phyloP scores from a whole-genome alignment of 2,113 vertebrate genomes.

The Gymnocephalus cernua region DNA sequence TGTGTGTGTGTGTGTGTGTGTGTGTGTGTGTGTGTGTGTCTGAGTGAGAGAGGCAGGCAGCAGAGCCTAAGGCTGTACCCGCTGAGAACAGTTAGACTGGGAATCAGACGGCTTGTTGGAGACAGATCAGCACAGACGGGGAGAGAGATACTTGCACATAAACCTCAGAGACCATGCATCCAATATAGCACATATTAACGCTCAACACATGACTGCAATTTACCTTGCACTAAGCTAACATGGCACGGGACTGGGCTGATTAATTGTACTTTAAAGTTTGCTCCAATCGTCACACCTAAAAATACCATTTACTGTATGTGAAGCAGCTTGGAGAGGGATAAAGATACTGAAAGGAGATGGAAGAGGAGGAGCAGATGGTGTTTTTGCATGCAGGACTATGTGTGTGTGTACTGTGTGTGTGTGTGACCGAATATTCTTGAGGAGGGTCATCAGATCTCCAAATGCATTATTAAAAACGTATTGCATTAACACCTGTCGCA shows the following conservation, averaged over 20 bases:
- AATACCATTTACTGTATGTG: slow-evolving; percentile 17
- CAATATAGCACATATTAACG: slow-evolving; percentile 24
- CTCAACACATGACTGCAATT: slow-evolving; percentile 13
- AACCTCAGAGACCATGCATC: slow-evolving; percentile 30
- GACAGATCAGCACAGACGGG: slow-evolving; percentile 39
- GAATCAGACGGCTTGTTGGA: slow-evolving; percentile 57
- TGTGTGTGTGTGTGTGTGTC: slow-evolving; percentile 22
- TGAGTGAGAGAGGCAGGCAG: slow-evolving; percentile 25
- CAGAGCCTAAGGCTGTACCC: slow-evolving; percentile 54
- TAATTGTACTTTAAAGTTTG: slow-evolving; percentile 15
- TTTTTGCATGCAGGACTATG: slow-evolving; percentile 41
- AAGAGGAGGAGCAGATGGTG: slow-evolving; percentile 69
- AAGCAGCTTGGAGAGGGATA: slow-evolving; percentile 29
- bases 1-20: slow-evolving; percentile 24
- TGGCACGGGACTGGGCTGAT: slow-evolving; percentile 9
- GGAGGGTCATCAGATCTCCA: slow-evolving; percentile 46
- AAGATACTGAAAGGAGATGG: slow-evolving; percentile 8
- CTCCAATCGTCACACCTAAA: slow-evolving; percentile 15
- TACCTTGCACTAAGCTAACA: background rate
- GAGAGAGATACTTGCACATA: slow-evolving; percentile 13
- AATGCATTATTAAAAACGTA: slow-evolving; percentile 70
- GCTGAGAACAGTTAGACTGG: slow-evolving; percentile 61
- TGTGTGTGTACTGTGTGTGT: background rate
- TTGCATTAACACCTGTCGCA: slow-evolving; percentile 59
- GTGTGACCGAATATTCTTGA: slow-evolving; percentile 34